phyloP scores from a whole-genome alignment of 2,888 invertebrate genomes.

The Agrilus cyanescens region DNA sequence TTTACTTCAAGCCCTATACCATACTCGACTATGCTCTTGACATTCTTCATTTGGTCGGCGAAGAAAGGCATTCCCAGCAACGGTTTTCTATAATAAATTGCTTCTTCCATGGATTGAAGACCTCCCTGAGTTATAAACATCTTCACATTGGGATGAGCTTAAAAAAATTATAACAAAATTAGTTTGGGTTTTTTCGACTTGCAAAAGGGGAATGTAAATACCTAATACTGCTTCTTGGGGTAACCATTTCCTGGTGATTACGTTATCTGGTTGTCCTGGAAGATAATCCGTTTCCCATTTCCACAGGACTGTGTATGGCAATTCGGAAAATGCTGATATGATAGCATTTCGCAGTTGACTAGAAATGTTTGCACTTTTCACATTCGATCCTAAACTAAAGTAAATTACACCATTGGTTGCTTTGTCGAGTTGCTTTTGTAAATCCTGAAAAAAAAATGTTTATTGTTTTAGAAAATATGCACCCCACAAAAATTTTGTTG shows the following conservation, averaged over 20 bases:
- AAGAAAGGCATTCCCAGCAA: constrained; percentile 34
- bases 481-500: too few species aligned
- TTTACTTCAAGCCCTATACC: constrained; percentile 28
- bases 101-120: constrained; percentile 36
- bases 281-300: constrained; percentile 17
- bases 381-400: constrained; percentile 6
- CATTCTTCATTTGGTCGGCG: constrained; percentile 34
- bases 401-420: constrained; percentile 3
- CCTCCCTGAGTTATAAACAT: constrained; percentile 39
- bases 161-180: neutral
- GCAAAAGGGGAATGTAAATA: neutral
- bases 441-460: constrained; percentile 7
- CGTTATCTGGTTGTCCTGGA: constrained; percentile 13
- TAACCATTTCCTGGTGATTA: constrained; percentile 17
- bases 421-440: constrained; percentile 2
- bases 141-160: constrained; percentile 36
- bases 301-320: constrained; percentile 10
- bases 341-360: neutral
- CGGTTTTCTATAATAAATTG: constrained; percentile 33
- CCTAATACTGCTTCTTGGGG: constrained; percentile 19
- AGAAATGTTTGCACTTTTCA: constrained; percentile 3
- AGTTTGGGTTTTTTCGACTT: neutral
- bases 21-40: constrained; percentile 10
- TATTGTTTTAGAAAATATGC: too few species aligned
- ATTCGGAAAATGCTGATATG: neutral